Evolutionary conservation across 2,113 vertebrate species (phyloP).

Genomic region (Notothenia coriiceps): DNA sequence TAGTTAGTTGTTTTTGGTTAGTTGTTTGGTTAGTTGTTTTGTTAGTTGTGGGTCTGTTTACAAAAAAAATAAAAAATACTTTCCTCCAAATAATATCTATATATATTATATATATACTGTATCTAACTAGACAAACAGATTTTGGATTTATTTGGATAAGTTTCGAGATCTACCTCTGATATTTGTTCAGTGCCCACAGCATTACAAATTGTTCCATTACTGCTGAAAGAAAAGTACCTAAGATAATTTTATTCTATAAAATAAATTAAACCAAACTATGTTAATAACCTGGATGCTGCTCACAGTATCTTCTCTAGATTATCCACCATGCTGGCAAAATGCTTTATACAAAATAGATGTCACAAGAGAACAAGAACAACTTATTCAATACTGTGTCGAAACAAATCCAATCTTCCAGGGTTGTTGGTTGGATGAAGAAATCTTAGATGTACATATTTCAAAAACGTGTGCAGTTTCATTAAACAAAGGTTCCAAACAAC

Average conservation of each 20-base stretch:
- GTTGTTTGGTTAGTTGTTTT: too few species aligned
- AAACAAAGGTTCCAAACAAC: not conserved
- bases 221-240: too few species aligned
- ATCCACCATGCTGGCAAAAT: not conserved
- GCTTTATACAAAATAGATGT: not conserved
- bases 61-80: not conserved
- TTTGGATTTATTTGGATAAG: constrained; percentile 1
- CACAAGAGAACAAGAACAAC: too few species aligned
- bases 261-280: not conserved
- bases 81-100: not conserved
- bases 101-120: too few species aligned
- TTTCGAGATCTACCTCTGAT: not conserved
- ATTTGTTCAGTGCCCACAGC: not conserved
- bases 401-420: too few species aligned
- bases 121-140: not conserved
- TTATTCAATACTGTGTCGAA: too few species aligned
- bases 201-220: not conserved
- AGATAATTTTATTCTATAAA: not conserved
- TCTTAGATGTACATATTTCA: not conserved
- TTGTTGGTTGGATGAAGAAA: too few species aligned
- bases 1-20: too few species aligned
- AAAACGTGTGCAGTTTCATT: not conserved
- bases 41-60: not conserved
- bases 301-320: not conserved
- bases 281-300: not conserved